A percentile compares a stretch with the other conserved stretches of the same genome.
These are phyloP conservation scores for Zaprionus lineosus DNA, from an alignment of 2,888 invertebrate species.

Conservation along the genomic window DNA sequence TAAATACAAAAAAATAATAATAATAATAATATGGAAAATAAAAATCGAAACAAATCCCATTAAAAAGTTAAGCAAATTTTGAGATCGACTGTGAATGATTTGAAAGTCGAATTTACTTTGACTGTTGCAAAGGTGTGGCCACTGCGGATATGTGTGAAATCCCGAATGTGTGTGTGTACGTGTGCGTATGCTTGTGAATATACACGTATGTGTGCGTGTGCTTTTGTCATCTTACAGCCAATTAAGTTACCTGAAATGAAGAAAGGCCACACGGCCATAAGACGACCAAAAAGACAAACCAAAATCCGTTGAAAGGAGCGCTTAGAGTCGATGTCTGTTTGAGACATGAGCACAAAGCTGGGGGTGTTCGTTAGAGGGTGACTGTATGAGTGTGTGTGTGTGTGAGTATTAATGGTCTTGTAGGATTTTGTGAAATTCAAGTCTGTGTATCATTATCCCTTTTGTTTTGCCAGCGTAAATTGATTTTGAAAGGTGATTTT, in stretches of 20 bases:
- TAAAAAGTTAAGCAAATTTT: conserved; percentile 19
- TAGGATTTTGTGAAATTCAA: conserved; percentile 9
- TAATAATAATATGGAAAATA: neutral
- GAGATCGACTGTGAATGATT: conserved; percentile 44
- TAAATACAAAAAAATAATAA: neutral
- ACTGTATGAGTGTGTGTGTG: conserved; percentile 1
- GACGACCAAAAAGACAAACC: conserved; percentile 34
- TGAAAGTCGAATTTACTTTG: conserved; percentile 1
- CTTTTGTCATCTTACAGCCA: conserved; percentile 62
- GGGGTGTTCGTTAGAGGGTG: too few relatives aligned
- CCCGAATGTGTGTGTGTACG: conserved; percentile 1
- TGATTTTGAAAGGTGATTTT: conserved; percentile 54
- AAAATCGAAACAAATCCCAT: conserved; percentile 1
- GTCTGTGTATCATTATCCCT: conserved; percentile 55
- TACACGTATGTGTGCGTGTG: conserved; percentile 8
- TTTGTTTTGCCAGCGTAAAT: conserved; percentile 56
- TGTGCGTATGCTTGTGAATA: too few relatives aligned
- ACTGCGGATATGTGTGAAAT: neutral
- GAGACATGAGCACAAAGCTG: conserved; percentile 6
- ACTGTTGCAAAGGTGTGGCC: conserved; percentile 17
- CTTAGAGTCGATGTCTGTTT: conserved; percentile 25
- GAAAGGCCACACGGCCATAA: conserved; percentile 33
- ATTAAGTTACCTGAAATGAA: conserved; percentile 62
- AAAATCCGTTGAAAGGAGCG: conserved; percentile 26
- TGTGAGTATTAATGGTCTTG: conserved; percentile 16